These are phyloP conservation scores for Pygocentrus nattereri DNA, from an alignment of 2,797 vertebrate species.

Conservation along the genomic window DNA sequence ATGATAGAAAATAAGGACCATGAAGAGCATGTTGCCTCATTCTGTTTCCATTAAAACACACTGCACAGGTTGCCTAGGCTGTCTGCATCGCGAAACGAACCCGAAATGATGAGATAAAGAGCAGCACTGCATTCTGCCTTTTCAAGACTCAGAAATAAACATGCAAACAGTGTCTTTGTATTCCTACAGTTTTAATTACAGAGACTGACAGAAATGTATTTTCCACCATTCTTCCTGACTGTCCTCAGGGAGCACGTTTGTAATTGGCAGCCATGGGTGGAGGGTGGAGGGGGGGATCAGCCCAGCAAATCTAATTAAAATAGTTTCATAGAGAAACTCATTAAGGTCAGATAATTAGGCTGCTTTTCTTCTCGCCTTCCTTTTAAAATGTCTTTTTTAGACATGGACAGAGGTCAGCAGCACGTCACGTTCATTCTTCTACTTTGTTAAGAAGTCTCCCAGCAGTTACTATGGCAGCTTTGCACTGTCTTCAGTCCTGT, in stretches of 20 bases:
- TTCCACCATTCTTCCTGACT: conserved; percentile 23
- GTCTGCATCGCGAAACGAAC: conserved; percentile 17
- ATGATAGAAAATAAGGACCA: not conserved
- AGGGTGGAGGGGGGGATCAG: conserved; percentile 16
- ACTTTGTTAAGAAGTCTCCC: not conserved
- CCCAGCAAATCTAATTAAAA: conserved; percentile 57
- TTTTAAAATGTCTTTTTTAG: conserved; percentile 20
- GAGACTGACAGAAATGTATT: conserved; percentile 48
- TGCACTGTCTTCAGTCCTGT: not conserved
- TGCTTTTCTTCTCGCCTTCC: conserved; percentile 18
- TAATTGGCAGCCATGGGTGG: conserved; percentile 26
- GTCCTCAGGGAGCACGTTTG: conserved; percentile 48
- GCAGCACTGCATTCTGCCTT: conserved; percentile 18
- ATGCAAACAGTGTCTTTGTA: conserved; percentile 35
- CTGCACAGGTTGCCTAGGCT: not conserved
- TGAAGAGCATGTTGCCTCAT: conserved; percentile 27
- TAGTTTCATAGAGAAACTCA: conserved; percentile 59
- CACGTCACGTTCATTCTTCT: not conserved
- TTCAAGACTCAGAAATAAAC: conserved; percentile 34
- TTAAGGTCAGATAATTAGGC: conserved; percentile 59
- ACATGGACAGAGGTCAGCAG: not conserved
- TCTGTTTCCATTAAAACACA: conserved; percentile 44
- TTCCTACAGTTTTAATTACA: conserved; percentile 54
- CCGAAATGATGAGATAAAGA: conserved; percentile 35
- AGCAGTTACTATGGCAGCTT: conserved; percentile 11